A percentile compares a stretch with the other conserved stretches of the same genome.
Evolutionary conservation across 92 coral and sea anemone species (phyloP).

Genomic region (Muricea muricata): DNA sequence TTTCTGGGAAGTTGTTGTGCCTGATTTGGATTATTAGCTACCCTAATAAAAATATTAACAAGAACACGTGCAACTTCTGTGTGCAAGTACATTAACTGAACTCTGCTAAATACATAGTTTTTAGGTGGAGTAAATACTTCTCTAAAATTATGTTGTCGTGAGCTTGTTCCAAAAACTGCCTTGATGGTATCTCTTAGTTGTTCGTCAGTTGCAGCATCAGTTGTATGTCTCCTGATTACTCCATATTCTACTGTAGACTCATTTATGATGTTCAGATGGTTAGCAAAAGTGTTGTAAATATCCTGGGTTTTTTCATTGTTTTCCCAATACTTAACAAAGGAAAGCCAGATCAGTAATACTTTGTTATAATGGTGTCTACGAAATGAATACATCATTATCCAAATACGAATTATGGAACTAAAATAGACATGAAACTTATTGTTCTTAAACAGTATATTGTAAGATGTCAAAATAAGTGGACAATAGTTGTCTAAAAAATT

Average conservation of each 20-base stretch:
- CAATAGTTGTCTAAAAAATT: conserved; percentile 47
- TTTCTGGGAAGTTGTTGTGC: conserved; percentile 39
- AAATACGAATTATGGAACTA: conserved; percentile 51
- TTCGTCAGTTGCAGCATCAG: conserved; percentile 31
- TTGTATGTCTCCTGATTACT: conserved; percentile 44
- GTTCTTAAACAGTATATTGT: conserved; percentile 63
- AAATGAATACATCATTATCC: conserved; percentile 64
- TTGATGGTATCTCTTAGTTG: conserved; percentile 44
- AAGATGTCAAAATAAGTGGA: conserved; percentile 59
- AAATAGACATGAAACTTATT: conserved; percentile 47
- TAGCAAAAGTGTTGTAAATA: conserved; percentile 40
- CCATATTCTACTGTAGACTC: conserved; percentile 68
- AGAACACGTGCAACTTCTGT: conserved; percentile 48
- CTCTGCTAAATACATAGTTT: conserved; percentile 42
- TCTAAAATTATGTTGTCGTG: conserved; percentile 54
- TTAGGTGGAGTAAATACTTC: conserved; percentile 57
- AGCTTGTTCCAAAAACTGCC: conserved; percentile 55
- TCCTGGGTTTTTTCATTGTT: conserved; percentile 23
- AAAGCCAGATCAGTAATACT: conserved; percentile 58
- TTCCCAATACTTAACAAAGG: conserved; percentile 55
- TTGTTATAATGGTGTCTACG: conserved; percentile 69
- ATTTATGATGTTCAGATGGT: conserved; percentile 39
- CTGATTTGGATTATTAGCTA: conserved; percentile 2
- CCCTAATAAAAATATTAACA: conserved; percentile 30
- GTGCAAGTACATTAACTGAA: conserved; percentile 12